Evolutionary conservation across 2,797 vertebrate species (phyloP).

Genomic region (Manis crassicaudata): DNA sequence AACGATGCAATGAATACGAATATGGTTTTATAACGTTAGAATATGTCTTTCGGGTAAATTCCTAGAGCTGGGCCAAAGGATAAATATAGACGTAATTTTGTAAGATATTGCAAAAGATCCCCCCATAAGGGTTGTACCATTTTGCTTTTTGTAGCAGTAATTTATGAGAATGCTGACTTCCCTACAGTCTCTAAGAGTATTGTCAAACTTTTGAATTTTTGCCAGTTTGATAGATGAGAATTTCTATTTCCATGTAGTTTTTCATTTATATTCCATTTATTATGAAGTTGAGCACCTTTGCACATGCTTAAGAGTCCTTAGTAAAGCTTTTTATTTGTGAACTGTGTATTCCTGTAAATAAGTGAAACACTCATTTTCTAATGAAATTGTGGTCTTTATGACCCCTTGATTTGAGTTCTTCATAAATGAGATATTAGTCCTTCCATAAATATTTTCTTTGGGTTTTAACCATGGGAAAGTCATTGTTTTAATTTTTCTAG

Average conservation of each 20-base stretch:
- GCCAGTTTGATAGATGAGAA: neutral
- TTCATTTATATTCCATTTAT: neutral
- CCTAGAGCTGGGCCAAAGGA: neutral
- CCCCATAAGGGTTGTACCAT: neutral
- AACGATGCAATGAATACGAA: neutral
- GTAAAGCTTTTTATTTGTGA: neutral
- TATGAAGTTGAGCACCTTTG: neutral
- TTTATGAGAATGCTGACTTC: neutral
- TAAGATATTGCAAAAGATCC: neutral
- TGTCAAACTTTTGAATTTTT: neutral
- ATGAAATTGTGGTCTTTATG: neutral
- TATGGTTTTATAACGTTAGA: neutral
- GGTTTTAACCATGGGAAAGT: neutral
- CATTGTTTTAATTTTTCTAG: conserved; percentile 11
- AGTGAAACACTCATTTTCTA: neutral
- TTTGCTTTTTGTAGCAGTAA: neutral
- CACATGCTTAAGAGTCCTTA: neutral
- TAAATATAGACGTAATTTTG: neutral
- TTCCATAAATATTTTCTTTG: conserved; percentile 28
- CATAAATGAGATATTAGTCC: neutral
- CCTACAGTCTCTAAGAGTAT: neutral
- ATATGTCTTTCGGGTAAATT: neutral
- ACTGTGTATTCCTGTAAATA: neutral
- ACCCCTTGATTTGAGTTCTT: neutral
- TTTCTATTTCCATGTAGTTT: neutral